These are phyloP conservation scores for Conus ventricosus DNA, from an alignment of 1,140 invertebrate genomes.

Conservation along the genomic window DNA sequence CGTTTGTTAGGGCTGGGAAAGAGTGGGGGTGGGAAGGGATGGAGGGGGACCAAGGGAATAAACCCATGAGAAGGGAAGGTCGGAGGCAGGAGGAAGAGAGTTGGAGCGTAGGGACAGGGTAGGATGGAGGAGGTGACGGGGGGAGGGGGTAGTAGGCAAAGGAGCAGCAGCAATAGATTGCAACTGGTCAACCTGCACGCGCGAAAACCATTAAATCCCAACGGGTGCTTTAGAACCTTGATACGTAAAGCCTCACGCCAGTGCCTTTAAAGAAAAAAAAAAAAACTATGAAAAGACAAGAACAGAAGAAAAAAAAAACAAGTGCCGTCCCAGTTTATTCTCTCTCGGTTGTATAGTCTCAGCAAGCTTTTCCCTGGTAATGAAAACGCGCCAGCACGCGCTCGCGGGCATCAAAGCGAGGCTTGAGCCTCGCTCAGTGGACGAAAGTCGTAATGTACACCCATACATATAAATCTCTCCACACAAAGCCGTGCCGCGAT, in stretches of 20 bases:
- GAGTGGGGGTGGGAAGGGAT: not conserved
- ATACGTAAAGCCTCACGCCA: not conserved
- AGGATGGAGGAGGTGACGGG: not conserved
- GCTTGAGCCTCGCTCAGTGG: not conserved
- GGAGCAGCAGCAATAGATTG: not conserved
- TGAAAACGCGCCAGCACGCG: conserved; percentile 32
- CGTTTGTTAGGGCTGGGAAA: not conserved
- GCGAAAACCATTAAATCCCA: conserved; percentile 2
- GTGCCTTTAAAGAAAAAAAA: not conserved
- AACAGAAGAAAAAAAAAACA: not conserved
- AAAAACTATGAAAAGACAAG: not conserved
- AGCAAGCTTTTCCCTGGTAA: conserved; percentile 1
- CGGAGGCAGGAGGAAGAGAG: not conserved
- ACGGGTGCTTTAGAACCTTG: not conserved
- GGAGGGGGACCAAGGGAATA: not conserved
- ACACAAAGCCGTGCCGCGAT: conserved; percentile 31
- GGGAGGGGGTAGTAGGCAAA: not conserved
- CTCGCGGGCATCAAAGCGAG: not conserved
- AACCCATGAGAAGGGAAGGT: not conserved
- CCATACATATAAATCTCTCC: conserved; percentile 38
- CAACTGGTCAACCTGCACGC: not conserved
- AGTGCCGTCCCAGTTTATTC: not conserved
- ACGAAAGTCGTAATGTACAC: conserved; percentile 34
- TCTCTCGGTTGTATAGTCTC: not conserved
- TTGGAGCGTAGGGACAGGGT: not conserved